Conservation (phyloP, 2,888 invertebrate species). For the Pedicia rivosa region DNA sequence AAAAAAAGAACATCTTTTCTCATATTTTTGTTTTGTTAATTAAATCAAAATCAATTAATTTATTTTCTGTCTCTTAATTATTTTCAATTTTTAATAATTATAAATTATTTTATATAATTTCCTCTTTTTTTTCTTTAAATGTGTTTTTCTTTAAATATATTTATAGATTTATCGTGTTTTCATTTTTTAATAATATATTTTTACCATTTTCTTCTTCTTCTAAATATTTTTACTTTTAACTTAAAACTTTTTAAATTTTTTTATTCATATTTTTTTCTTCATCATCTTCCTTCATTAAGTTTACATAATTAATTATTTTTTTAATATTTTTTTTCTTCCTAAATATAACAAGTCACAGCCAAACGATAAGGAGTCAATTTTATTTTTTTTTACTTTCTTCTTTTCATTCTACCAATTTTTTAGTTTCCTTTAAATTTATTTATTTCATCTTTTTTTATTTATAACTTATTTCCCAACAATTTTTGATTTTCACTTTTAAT, state of each 20-base stretch:
- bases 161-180: neutral
- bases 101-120: too few species aligned
- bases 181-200: neutral
- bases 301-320: neutral
- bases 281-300: neutral
- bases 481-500: too few species aligned
- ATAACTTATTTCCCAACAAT: too few species aligned
- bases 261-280: neutral
- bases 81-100: too few species aligned
- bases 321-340: conserved; percentile 9
- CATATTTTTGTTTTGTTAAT: too few species aligned
- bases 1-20: too few species aligned
- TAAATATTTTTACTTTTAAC: neutral
- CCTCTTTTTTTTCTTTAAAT: neutral
- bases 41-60: too few species aligned
- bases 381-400: too few species aligned
- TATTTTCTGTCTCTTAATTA: too few species aligned
- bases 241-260: neutral
- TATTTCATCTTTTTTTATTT: too few species aligned
- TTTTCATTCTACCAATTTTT: too few species aligned
- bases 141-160: neutral
- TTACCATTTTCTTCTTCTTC: neutral
- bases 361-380: conserved; percentile 14
- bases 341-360: conserved; percentile 15
- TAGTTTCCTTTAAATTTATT: too few species aligned